Evolutionary conservation across 2,113 vertebrate genomes (phyloP), one percentile per base, ranked within the genome.

Genomic region (Perca schrenkii): DNA sequence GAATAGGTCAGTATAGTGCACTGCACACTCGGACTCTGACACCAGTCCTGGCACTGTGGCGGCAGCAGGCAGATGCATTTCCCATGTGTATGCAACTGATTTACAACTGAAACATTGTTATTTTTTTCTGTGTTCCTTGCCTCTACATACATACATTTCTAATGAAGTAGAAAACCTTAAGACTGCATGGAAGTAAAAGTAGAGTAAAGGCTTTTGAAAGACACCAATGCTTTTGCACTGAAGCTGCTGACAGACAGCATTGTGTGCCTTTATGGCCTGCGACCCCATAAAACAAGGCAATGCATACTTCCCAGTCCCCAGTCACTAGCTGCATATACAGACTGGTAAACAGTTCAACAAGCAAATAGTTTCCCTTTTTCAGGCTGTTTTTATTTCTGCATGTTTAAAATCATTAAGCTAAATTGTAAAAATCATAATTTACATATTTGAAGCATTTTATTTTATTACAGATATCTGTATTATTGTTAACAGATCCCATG

Each of bases 211-310:
- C 0, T 54, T 68, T 22, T 49, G 15, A 58, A 46, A 57, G 7
- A 50, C 36, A 77, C 17, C 0, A 36, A 17, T 71, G n/a, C 11
- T 15, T 53, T 1, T 70, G 25, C 15, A 34, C 0, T 40, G 12
- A 66, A 50, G 31, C 56, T 70, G 62, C 58, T 68, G 67, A 81
- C 62, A 81, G 69, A 15, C 40, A 11, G 28, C 16, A 25, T 50
- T 62, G 47, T 89, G 76, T 72, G 68, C 53, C 65, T 84, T 81
- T 77, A 82, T 65, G 53, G 52, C 31, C 19, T 61, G 22, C 16
- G 28, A 88, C 63, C 19, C 21, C 34, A 60, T 69, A 60, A 63
- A 70, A 73, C 66, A 66, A 70, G 34, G 54, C 10, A 21, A 61
- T 60, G 47, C 49, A 60, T n/a, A 34, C 8, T 68, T 77, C 40